These are phyloP conservation scores for Copidosoma aretas DNA, from an alignment of 2,888 invertebrate genomes.

Conservation along the genomic window DNA sequence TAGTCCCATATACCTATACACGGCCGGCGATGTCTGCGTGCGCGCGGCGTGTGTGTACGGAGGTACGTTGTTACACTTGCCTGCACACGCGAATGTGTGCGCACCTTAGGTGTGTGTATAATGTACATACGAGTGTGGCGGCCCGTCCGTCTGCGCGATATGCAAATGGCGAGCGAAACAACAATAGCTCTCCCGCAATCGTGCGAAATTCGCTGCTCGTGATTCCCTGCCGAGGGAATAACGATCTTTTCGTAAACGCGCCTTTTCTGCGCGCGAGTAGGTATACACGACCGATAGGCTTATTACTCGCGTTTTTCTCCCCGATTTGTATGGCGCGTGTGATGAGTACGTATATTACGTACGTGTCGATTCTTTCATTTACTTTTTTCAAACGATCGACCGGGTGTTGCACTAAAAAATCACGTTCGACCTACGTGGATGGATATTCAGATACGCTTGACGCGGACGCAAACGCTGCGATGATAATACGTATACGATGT, in stretches of 20 bases:
- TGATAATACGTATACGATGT: too few species aligned
- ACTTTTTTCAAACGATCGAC: background rate
- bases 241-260: background rate
- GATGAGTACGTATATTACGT: too few species aligned
- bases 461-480: too few species aligned
- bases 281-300: background rate
- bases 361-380: background rate
- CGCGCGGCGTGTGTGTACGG: too few species aligned
- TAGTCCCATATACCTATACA: background rate
- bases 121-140: background rate
- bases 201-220: conserved; percentile 39
- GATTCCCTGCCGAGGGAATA: background rate
- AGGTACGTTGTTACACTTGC: too few species aligned
- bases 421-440: too few species aligned
- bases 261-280: background rate
- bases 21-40: background rate
- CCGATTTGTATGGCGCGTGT: too few species aligned
- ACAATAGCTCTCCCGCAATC: conserved; percentile 41
- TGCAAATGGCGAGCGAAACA: conserved; percentile 30
- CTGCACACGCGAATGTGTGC: background rate
- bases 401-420: too few species aligned
- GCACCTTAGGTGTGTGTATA: too few species aligned
- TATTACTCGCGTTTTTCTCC: too few species aligned
- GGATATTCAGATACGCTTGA: too few species aligned
- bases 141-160: background rate